Conservation (phyloP, 2,797 vertebrate genomes). For the Aotus griseimembra region DNA sequence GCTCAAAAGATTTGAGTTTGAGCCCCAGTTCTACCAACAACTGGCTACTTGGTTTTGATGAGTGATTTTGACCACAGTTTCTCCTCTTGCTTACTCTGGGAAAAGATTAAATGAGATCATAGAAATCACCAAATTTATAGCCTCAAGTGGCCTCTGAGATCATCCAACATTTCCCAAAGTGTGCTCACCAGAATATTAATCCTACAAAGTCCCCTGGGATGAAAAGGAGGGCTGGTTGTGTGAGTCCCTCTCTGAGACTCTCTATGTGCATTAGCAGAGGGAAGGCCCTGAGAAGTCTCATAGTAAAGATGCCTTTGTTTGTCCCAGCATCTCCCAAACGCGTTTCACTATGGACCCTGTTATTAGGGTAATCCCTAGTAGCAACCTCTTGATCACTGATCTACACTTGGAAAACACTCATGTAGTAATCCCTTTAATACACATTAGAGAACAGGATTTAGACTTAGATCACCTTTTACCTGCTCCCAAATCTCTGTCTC, state of each 20-base stretch:
- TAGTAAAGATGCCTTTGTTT: neutral
- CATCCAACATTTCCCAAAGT: neutral
- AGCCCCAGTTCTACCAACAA: neutral
- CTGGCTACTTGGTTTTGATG: slow-evolving; percentile 8
- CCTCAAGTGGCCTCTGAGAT: neutral
- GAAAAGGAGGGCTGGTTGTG: neutral
- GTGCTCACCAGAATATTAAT: neutral
- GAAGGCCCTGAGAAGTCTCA: neutral
- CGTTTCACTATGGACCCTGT: neutral
- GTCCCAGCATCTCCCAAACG: neutral
- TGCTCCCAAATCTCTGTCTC: neutral
- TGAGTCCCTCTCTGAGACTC: neutral
- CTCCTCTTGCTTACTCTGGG: neutral
- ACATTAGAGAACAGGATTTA: neutral
- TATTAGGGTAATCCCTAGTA: neutral
- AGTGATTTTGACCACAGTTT: neutral
- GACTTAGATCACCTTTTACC: neutral
- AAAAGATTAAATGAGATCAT: slow-evolving; percentile 43
- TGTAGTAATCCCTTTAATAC: neutral
- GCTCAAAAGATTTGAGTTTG: neutral
- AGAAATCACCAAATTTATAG: slow-evolving; percentile 5
- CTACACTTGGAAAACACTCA: neutral
- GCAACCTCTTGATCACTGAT: neutral
- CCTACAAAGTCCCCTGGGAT: neutral
- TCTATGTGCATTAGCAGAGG: neutral